Percentiles rank a stretch among this genome's conserved stretches.
These are phyloP conservation scores for Callipepla squamata DNA, from an alignment of 2,113 vertebrate species.

Conservation along the genomic window DNA sequence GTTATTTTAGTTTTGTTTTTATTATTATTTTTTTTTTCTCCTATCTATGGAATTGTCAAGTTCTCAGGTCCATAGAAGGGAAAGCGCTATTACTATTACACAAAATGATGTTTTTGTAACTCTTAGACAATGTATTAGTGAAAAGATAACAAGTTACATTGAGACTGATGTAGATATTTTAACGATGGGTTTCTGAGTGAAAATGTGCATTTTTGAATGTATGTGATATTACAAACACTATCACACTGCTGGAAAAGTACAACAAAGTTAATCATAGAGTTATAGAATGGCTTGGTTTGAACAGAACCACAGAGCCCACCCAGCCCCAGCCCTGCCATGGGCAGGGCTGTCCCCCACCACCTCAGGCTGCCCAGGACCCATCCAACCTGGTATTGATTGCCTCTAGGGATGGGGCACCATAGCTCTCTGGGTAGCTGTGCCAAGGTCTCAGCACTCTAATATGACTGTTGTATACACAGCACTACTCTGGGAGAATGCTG, in stretches of 20 bases:
- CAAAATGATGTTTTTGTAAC: accelerated
- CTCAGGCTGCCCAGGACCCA: background rate
- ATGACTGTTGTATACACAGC: background rate
- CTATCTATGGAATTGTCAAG: background rate
- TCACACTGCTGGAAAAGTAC: background rate
- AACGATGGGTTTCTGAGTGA: background rate
- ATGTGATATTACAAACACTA: background rate
- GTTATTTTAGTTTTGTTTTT: background rate
- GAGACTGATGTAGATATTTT: background rate
- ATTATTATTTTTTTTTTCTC: background rate
- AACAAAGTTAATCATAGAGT: background rate
- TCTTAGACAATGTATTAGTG: background rate
- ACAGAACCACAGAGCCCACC: background rate
- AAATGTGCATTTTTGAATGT: background rate
- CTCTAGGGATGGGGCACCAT: background rate
- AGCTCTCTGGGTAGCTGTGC: background rate
- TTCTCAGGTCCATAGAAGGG: background rate
- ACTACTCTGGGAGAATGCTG: background rate
- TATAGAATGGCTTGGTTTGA: background rate
- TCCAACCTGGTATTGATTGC: background rate
- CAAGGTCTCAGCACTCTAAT: background rate
- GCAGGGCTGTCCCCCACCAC: no score
- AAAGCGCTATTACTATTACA: no score
- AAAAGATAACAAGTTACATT: background rate
- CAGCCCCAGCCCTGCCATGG: no score